Evolutionary conservation across 1,140 invertebrate species (phyloP).

Genomic region (Drosophila melanica): DNA sequence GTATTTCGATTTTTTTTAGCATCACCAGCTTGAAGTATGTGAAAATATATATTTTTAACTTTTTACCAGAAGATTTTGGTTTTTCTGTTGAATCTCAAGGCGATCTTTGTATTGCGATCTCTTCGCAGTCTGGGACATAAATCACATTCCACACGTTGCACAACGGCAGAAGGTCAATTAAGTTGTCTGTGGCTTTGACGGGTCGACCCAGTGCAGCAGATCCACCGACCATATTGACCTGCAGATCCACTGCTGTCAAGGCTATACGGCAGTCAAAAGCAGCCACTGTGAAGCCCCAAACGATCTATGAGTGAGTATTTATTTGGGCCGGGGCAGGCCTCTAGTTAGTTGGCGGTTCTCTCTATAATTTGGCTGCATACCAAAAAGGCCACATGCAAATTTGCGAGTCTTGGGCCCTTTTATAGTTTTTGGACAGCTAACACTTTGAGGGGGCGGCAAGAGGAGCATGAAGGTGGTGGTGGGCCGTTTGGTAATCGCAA

Average conservation of each 20-base stretch:
- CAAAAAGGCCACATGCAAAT: slow-evolving; percentile 69
- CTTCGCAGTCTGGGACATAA: neutral
- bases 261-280: slow-evolving; percentile 50
- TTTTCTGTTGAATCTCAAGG: neutral
- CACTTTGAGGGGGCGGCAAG: slow-evolving; percentile 4
- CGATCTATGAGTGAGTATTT: slow-evolving; percentile 58
- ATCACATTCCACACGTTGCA: slow-evolving; percentile 22
- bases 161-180: slow-evolving; percentile 43
- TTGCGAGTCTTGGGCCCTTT: slow-evolving; percentile 39
- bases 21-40: too few species aligned
- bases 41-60: too few species aligned
- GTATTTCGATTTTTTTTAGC: too few species aligned
- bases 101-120: neutral
- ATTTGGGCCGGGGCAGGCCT: slow-evolving; percentile 20
- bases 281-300: slow-evolving; percentile 7
- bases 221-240: slow-evolving; percentile 39
- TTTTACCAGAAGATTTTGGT: too few species aligned
- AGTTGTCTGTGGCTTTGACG: slow-evolving; percentile 50
- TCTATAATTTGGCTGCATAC: slow-evolving; percentile 61
- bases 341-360: slow-evolving; percentile 11
- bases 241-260: slow-evolving; percentile 46
- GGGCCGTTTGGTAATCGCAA: slow-evolving; percentile 17
- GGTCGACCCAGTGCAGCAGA: neutral
- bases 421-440: slow-evolving; percentile 33
- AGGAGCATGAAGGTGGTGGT: neutral